phyloP scores from a whole-genome alignment of 1,140 invertebrate genomes.

The Proales similis region DNA sequence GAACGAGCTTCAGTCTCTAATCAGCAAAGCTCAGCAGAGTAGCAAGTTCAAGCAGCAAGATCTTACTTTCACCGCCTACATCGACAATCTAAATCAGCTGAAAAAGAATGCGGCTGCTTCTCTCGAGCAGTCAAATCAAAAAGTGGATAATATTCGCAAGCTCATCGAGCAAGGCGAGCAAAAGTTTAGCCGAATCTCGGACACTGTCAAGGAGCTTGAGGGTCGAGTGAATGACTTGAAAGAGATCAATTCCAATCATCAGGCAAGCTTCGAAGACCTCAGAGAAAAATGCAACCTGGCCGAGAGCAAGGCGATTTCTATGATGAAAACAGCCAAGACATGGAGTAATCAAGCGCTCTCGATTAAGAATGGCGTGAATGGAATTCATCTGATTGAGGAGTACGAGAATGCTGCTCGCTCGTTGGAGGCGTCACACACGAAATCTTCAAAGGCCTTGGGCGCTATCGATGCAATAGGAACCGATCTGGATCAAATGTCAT shows the following conservation, averaged over 20 bases:
- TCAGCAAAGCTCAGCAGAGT: conserved; percentile 8
- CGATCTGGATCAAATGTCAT: too few species aligned
- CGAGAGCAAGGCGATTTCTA: conserved; percentile 15
- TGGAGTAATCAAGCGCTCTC: too few species aligned
- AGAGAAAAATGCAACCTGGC: conserved; percentile 19
- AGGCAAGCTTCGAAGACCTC: conserved; percentile 3
- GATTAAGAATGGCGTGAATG: too few species aligned
- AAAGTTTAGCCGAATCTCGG: too few species aligned
- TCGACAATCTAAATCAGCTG: conserved; percentile 19
- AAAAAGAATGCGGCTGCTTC: conserved; percentile 6
- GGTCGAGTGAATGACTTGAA: conserved; percentile 14
- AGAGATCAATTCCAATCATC: conserved; percentile 8
- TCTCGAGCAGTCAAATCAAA: neutral
- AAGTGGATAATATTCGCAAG: neutral
- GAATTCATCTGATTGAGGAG: too few species aligned
- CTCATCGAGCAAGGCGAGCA: conserved; percentile 20
- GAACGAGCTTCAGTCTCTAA: conserved; percentile 15
- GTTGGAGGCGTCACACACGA: too few species aligned
- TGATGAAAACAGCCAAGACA: too few species aligned
- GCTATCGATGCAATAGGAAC: too few species aligned
- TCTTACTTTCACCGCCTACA: conserved; percentile 28
- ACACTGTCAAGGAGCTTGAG: conserved; percentile 7
- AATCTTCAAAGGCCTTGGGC: too few species aligned
- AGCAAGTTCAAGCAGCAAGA: conserved; percentile 16
- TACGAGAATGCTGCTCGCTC: too few species aligned